Percentiles rank a stretch among this genome's conserved stretches.
Conservation (phyloP, 2,888 invertebrate species). For the Myopa testacea region DNA sequence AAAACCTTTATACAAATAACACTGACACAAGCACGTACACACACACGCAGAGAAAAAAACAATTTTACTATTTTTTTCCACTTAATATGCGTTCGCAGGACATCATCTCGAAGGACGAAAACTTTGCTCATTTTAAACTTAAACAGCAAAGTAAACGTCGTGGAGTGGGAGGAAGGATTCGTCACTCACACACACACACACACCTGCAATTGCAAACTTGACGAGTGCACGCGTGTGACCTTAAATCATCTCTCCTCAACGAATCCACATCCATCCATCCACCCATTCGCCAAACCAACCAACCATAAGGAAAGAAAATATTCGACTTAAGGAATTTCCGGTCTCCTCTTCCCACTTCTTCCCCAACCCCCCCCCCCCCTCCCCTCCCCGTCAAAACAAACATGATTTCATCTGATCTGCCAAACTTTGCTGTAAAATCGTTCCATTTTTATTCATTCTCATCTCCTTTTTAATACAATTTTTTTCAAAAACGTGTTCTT, state of each 20-base stretch:
- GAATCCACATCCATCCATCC: neutral
- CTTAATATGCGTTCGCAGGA: constrained; percentile 13
- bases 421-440: neutral
- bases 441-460: neutral
- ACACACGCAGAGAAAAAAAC: neutral
- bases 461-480: constrained; percentile 16
- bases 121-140: constrained; percentile 62
- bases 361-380: neutral
- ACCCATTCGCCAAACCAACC: neutral
- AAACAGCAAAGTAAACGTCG: constrained; percentile 37
- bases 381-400: neutral
- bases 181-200: constrained; percentile 50
- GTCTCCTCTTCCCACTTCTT: neutral
- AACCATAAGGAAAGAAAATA: neutral
- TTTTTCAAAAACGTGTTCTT: constrained; percentile 22
- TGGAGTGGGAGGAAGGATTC: constrained; percentile 52
- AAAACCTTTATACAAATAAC: too few relatives aligned
- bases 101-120: constrained; percentile 47
- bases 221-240: constrained; percentile 37
- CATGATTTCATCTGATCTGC: neutral
- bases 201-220: constrained; percentile 1
- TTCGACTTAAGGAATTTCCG: constrained; percentile 8
- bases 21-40: too few relatives aligned
- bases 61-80: neutral
- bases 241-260: constrained; percentile 25